These are phyloP conservation scores for Verasper variegatus DNA, from an alignment of 2,113 vertebrate genomes.

Conservation along the genomic window DNA sequence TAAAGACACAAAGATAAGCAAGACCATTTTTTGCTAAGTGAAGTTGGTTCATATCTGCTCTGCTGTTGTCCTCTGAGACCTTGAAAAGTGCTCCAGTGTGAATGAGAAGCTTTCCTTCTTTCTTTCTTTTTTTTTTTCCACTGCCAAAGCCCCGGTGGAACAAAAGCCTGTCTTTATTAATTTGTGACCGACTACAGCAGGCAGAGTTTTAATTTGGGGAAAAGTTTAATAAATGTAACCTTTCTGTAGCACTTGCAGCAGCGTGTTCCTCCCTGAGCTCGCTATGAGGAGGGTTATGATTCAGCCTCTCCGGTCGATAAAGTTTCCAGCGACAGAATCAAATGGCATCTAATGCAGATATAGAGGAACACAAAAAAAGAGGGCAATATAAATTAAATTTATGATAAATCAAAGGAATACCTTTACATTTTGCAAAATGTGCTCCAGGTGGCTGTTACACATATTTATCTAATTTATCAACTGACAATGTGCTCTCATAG, in stretches of 20 bases:
- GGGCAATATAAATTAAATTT: background rate
- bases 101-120: conserved; percentile 76
- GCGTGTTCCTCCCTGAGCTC: conserved; percentile 18
- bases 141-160: conserved; percentile 67
- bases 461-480: background rate
- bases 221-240: conserved; percentile 81
- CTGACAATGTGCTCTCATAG: background rate
- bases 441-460: background rate
- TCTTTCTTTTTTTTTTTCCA: conserved; percentile 9
- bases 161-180: conserved; percentile 82
- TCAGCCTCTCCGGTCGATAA: background rate
- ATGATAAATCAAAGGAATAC: background rate
- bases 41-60: conserved; percentile 69
- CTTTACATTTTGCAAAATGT: background rate
- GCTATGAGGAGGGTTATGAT: background rate
- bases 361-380: background rate
- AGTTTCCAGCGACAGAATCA: conserved; percentile 19
- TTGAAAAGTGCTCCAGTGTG: conserved; percentile 67
- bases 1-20: conserved; percentile 70
- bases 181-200: conserved; percentile 75
- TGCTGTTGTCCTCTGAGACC: conserved; percentile 74
- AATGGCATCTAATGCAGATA: conserved; percentile 6
- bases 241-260: conserved; percentile 58
- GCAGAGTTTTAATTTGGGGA: conserved; percentile 76
- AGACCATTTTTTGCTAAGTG: conserved; percentile 72